Percentiles rank a stretch among this genome's conserved stretches.
phyloP scores from a whole-genome alignment of 2,113 vertebrate genomes.

The Eptesicus fuscus region DNA sequence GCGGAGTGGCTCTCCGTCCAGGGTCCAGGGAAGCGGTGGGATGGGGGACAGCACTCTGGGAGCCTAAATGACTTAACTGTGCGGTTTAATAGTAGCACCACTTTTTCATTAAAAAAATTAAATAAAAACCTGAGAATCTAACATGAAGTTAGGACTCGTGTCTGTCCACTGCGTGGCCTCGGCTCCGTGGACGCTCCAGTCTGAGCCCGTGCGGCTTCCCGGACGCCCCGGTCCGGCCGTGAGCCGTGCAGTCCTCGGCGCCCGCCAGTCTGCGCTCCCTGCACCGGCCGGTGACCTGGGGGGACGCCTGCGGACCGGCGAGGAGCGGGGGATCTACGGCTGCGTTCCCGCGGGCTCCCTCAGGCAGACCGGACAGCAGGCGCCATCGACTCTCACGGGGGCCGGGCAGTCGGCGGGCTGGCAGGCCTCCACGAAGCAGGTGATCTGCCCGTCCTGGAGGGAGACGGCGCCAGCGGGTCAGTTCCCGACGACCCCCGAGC shows the following conservation, averaged over 20 bases:
- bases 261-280: conserved; percentile 64
- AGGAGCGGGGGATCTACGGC: conserved; percentile 66
- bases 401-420: conserved; percentile 79
- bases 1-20: background rate
- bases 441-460: conserved; percentile 90
- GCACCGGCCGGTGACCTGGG: background rate
- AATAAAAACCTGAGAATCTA: conserved; percentile 85
- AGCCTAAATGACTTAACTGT: conserved; percentile 71
- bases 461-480: background rate
- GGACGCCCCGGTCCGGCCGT: conserved; percentile 47
- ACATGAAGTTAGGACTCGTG: conserved; percentile 76
- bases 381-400: conserved; percentile 85
- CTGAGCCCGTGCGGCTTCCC: conserved; percentile 45
- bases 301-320: background rate
- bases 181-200: conserved; percentile 58
- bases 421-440: conserved; percentile 94
- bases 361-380: conserved; percentile 91
- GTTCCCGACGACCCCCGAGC: rapidly evolving
- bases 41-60: background rate
- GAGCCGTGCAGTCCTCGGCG: conserved; percentile 53
- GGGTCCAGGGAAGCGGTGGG: background rate
- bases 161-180: conserved; percentile 74
- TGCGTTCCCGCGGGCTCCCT: conserved; percentile 44
- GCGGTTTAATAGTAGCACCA: conserved; percentile 85
- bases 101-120: conserved; percentile 73